phyloP scores from a whole-genome alignment of 2,888 invertebrate genomes.

The Ectobius pallidus region DNA sequence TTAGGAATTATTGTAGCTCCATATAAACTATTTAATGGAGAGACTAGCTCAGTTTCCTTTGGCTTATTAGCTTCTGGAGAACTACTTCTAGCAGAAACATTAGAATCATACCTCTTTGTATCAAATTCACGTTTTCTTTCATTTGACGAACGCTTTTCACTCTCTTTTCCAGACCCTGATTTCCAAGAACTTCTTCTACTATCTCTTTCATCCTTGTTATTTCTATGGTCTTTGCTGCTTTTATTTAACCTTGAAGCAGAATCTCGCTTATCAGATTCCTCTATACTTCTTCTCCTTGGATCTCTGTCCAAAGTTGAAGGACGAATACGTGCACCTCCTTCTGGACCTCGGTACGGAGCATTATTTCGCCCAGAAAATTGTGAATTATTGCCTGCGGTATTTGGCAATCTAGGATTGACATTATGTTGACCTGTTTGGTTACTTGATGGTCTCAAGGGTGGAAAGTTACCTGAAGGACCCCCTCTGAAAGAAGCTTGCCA shows the following conservation, averaged over 20 bases:
- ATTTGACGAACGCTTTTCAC: constrained; percentile 2
- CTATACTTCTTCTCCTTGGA: constrained; percentile 46
- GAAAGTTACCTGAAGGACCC: neutral
- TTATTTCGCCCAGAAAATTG: neutral
- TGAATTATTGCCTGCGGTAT: neutral
- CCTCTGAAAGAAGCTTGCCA: neutral
- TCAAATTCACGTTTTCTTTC: constrained; percentile 4
- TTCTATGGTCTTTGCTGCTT: neutral
- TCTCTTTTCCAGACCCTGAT: neutral
- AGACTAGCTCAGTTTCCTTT: constrained; percentile 44
- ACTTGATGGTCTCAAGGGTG: neutral
- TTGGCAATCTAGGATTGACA: neutral
- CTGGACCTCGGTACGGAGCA: neutral
- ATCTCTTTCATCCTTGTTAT: neutral
- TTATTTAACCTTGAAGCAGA: neutral
- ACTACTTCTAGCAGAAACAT: neutral
- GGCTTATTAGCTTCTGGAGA: constrained; percentile 9
- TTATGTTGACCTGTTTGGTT: neutral
- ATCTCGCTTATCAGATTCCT: constrained; percentile 42
- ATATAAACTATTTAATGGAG: constrained; percentile 59
- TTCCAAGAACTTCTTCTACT: neutral
- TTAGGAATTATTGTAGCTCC: constrained; percentile 53
- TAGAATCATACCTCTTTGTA: neutral
- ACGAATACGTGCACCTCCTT: neutral
- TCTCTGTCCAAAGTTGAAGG: constrained; percentile 44